These are phyloP conservation scores for Chiloscyllium plagiosum DNA, from an alignment of 2,113 vertebrate species.

Conservation along the genomic window DNA sequence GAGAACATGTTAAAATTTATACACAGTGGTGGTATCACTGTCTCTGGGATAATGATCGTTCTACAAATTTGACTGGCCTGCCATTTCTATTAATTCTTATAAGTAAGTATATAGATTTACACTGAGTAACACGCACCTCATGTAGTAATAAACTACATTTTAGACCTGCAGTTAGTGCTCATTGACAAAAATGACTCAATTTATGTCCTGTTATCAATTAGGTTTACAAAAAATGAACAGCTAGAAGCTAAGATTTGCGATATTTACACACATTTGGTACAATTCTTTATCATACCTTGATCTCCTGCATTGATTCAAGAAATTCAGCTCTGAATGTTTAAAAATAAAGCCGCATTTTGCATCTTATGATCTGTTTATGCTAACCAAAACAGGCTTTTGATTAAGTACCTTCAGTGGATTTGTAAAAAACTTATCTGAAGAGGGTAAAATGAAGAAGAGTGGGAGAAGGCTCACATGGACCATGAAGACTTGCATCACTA, in stretches of 20 bases:
- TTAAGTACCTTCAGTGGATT: neutral
- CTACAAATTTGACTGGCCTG: neutral
- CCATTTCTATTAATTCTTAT: neutral
- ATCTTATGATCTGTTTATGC: neutral
- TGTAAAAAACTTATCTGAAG: neutral
- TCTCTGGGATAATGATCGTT: neutral
- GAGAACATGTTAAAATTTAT: neutral
- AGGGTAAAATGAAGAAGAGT: neutral
- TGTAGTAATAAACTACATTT: neutral
- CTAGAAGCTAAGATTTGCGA: neutral
- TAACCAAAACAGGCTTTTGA: neutral
- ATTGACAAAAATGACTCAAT: neutral
- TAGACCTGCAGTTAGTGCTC: neutral
- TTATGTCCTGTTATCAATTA: neutral
- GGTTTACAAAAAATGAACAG: neutral
- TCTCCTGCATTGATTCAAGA: neutral
- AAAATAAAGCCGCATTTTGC: neutral
- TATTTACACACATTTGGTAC: neutral
- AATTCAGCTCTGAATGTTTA: neutral
- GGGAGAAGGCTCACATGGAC: neutral
- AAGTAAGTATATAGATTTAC: neutral
- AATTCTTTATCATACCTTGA: neutral
- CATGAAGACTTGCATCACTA: neutral
- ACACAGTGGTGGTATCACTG: neutral
- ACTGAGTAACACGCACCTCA: neutral